Conservation (phyloP, 2,888 invertebrate genomes). For the Agrenia bidenticulata region DNA sequence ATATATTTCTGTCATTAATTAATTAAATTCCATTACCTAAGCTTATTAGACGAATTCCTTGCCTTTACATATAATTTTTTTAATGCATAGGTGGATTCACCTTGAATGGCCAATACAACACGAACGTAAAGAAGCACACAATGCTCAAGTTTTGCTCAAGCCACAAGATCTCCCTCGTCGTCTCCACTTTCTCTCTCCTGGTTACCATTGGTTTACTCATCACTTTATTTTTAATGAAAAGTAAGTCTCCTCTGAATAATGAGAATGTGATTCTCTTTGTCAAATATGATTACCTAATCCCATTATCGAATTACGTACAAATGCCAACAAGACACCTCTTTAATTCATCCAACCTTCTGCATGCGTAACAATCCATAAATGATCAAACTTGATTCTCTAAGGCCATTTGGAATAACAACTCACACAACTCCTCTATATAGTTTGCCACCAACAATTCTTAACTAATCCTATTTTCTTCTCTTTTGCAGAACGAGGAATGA, state of each 20-base stretch:
- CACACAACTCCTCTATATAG: background rate
- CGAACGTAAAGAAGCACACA: constrained; percentile 42
- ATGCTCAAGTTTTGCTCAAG: constrained; percentile 52
- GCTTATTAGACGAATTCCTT: too few species aligned
- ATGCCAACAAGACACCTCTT: background rate
- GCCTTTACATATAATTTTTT: background rate
- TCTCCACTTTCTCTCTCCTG: constrained; percentile 52
- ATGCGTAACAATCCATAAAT: background rate
- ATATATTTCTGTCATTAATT: too few species aligned
- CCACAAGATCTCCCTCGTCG: constrained; percentile 53
- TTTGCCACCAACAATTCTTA: background rate
- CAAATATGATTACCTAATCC: background rate
- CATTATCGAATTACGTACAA: constrained; percentile 2
- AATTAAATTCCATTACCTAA: too few species aligned
- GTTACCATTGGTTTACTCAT: constrained; percentile 52
- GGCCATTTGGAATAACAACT: background rate
- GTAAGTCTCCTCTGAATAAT: constrained; percentile 34
- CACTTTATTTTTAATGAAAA: constrained; percentile 52
- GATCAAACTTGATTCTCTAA: constrained; percentile 11
- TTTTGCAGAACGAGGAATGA: constrained; percentile 52
- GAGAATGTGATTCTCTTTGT: background rate
- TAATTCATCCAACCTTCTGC: constrained; percentile 10
- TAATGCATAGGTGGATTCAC: constrained; percentile 49
- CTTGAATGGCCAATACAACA: constrained; percentile 50
- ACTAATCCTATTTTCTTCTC: constrained; percentile 18